Conservation (phyloP, 2,888 invertebrate genomes). For the Epinotia ramella region DNA sequence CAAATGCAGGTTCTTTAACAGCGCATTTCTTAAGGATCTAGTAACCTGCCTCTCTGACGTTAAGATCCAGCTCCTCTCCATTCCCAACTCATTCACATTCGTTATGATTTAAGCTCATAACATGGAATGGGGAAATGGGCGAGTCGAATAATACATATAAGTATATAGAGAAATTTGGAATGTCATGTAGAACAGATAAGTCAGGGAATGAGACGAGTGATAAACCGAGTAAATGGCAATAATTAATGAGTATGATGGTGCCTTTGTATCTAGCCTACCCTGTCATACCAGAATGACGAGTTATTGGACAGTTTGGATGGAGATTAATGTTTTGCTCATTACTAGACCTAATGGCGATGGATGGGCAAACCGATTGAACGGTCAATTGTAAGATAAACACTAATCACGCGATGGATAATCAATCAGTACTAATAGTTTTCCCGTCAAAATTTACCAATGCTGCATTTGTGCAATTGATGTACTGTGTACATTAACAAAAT, state of each 20-base stretch:
- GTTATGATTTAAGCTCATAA: too few relatives aligned
- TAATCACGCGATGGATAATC: constrained; percentile 26
- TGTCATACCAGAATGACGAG: not conserved
- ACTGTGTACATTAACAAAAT: not conserved
- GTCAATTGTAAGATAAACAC: constrained; percentile 36
- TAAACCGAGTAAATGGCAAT: too few relatives aligned
- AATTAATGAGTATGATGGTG: not conserved
- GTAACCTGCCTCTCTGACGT: too few relatives aligned
- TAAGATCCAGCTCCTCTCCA: too few relatives aligned
- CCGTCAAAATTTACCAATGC: constrained; percentile 6
- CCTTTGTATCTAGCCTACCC: not conserved
- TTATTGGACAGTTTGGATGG: constrained; percentile 5
- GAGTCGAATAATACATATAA: too few relatives aligned
- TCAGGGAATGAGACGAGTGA: too few relatives aligned
- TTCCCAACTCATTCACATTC: too few relatives aligned
- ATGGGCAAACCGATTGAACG: constrained; percentile 9
- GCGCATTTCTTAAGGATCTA: too few relatives aligned
- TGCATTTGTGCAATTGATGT: constrained; percentile 17
- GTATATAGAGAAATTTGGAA: too few relatives aligned
- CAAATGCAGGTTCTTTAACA: too few relatives aligned
- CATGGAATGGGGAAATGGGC: too few relatives aligned
- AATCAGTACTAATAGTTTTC: constrained; percentile 23
- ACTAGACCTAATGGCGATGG: constrained; percentile 17
- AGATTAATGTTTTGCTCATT: constrained; percentile 22
- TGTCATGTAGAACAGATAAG: too few relatives aligned